Evolutionary conservation across 2,113 vertebrate species (phyloP), one percentile per base, ranked within the genome.

Genomic region (Nothobranchius kuhntae): DNA sequence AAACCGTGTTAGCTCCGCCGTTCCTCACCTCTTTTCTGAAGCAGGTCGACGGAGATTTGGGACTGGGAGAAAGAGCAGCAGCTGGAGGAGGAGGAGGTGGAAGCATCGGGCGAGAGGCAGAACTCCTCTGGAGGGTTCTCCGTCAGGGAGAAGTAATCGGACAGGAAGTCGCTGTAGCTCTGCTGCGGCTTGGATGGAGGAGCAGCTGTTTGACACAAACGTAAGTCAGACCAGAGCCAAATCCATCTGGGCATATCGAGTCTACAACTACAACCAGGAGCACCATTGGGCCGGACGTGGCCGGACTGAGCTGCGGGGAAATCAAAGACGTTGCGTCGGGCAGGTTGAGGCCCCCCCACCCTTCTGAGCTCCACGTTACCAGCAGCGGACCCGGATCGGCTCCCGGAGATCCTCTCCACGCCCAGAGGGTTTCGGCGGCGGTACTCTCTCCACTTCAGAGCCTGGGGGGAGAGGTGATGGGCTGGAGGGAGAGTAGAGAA

Each of bases 101-200:
- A 95, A 42, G 94, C 93, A 14, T 99, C 96, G 0, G 98, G 98
- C 3, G 97, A 98, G 9, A 98, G 94, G 75, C 96, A 99, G 87
- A 99, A 99, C 87, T 99, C 98, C 40, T 97, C 95, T 0, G 98
- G 98, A 0, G 98, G 98, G 35, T 93, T 96, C 90, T 99, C 98
- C 0, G 95, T 92, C 89, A 98, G 84, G 0, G 97, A 98, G 88
- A 98, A 97, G 77, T 97, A 98, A 75, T 99, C 96, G 0, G 95
- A 95, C 85, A 96, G 94, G 77, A 95, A 94, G 82, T 99, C 96
- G 38, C 91, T 93, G 87, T 92, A 95, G 83, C 92, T 94, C 78
- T 93, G 89, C 53, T 93, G 94, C 38, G 92, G 88, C 15, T 92
- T 95, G 35, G 92, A 68, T 11, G 91, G 86, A 15, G 91, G 95